Base-by-base conservation (phyloP, 2,797 vertebrate species). In the Galagoides demidoff region DNA sequence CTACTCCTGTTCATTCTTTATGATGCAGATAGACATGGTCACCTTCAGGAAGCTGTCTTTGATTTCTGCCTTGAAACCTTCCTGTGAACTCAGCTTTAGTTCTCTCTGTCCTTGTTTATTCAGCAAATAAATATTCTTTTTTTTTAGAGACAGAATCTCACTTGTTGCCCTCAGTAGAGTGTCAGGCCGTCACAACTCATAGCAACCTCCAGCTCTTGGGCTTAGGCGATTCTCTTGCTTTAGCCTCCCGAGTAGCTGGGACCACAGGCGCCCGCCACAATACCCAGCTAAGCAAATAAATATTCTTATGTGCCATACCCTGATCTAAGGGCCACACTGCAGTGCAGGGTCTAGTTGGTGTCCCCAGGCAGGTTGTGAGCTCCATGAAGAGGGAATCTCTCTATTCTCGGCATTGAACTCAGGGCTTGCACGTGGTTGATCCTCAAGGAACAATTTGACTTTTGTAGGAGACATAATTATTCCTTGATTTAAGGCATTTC, bases 1-100 rank as follows among this genome's bases (percentile, higher is more conserved):
- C 88, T 57, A 89, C 96, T 81, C 37, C 9, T 61, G 3, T 81
- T 95, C 88, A 37, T 94, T 88, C 55, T 90, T 70, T 76, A 34
- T 52, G 79, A 92, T 0, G 2, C n/a, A 43, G 31, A 61, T 66
- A 29, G 49, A 39, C 57, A 11, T 31, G n/a, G 81, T 73, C 73
- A 85, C 73, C 68, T 77, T 66, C n/a, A 10, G 1, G 77, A 96
- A 76, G 16, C 5, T 10, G 1, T 1, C 90, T 95, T 88, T 82
- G 82, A 79, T 78, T 89, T 90, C 85, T 86, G 92, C 59, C 63
- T 68, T 37, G 61, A 86, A 66, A n/a, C 22, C 43, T 29, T 68
- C 34, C 20, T 3, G 2, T 55, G 87, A 31, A 57, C 52, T 79
- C 31, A 37, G 6, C 25, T 73, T 74, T 12, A n/a, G 27, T 68